phyloP scores from a whole-genome alignment of 2,797 vertebrate genomes.

The Trichosurus vulpecula region DNA sequence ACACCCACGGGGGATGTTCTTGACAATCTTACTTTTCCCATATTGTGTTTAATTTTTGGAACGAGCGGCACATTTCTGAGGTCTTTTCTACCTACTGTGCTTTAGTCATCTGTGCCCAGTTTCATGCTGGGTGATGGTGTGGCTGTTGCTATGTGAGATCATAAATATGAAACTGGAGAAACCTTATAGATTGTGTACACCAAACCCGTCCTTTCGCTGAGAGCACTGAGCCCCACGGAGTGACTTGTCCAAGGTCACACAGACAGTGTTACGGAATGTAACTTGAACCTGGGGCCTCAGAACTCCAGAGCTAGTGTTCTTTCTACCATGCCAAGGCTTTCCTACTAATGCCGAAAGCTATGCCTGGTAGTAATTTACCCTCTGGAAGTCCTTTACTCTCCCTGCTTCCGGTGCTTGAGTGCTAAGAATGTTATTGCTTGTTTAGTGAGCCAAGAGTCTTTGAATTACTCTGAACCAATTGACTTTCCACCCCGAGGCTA shows the following conservation, averaged over 20 bases:
- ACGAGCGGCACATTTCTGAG: not conserved
- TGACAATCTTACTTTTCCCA: not conserved
- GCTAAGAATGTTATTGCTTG: not conserved
- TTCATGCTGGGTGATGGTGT: not conserved
- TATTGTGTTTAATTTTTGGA: not conserved
- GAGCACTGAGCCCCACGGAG: not conserved
- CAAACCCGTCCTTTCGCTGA: not conserved
- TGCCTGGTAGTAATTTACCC: not conserved
- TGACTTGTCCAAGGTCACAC: not conserved
- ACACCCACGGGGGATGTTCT: not conserved
- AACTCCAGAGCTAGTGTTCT: not conserved
- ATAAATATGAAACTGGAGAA: not conserved
- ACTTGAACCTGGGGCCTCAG: not conserved
- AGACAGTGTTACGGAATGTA: not conserved
- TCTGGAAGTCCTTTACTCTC: not conserved
- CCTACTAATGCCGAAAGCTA: not conserved
- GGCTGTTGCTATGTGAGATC: not conserved
- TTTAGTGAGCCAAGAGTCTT: not conserved
- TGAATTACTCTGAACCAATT: not conserved
- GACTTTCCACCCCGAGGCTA: not conserved
- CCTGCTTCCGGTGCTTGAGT: not conserved
- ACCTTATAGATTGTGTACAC: too few relatives aligned
- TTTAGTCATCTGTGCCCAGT: not conserved
- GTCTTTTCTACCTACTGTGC: not conserved
- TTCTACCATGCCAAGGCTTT: not conserved